phyloP scores from a whole-genome alignment of 2,797 vertebrate genomes.

The Pogonophryne albipinna region DNA sequence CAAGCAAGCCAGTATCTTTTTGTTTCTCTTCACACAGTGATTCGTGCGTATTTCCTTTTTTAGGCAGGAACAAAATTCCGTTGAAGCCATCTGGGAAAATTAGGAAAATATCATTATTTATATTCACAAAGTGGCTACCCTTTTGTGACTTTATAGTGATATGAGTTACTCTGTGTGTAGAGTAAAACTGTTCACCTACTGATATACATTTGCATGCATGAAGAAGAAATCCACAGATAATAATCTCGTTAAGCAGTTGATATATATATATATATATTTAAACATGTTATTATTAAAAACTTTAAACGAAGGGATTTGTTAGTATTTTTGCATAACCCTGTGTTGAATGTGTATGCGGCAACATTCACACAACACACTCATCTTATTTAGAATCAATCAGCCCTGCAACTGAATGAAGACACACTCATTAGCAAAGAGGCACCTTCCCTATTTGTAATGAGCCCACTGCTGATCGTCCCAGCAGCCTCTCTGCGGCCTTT shows the following conservation, averaged over 20 bases:
- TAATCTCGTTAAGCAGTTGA: conserved; percentile 26
- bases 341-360: conserved; percentile 20
- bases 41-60: conserved; percentile 37
- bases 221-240: conserved; percentile 20
- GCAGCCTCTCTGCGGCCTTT: conserved; percentile 20
- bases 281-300: conserved; percentile 48
- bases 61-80: conserved; percentile 64
- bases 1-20: conserved; percentile 67
- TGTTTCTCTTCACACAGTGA: conserved; percentile 27
- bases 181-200: conserved; percentile 5
- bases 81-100: conserved; percentile 73
- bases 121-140: conserved; percentile 54
- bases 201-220: conserved; percentile 22
- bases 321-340: conserved; percentile 55
- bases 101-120: conserved; percentile 65
- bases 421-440: conserved; percentile 26
- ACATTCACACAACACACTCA: conserved; percentile 1
- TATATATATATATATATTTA: too few relatives aligned
- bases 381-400: conserved; percentile 11
- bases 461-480: conserved; percentile 3
- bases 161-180: conserved; percentile 30
- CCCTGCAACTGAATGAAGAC: neutral
- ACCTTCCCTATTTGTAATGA: conserved; percentile 41
- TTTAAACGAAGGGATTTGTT: neutral
- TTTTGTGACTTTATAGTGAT: conserved; percentile 3